Conservation (phyloP, 2,797 vertebrate genomes). For the Brachymystax lenok region DNA sequence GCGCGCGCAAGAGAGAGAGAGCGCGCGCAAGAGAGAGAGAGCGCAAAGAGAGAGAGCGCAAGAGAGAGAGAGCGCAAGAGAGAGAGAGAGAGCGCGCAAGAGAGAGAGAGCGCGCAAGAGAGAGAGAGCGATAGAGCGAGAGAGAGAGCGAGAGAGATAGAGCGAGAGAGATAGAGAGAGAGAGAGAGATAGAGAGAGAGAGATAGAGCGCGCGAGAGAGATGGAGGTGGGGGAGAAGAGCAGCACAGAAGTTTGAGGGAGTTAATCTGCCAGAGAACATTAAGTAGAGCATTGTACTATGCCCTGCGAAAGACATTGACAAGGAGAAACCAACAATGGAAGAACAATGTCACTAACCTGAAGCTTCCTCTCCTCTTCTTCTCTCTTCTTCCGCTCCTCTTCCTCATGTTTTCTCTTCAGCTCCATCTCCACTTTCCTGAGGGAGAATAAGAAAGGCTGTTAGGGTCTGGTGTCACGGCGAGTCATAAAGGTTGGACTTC, state of each 20-base stretch:
- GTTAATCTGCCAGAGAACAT: background rate
- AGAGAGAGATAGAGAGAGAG: too few species aligned
- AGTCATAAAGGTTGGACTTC: too few species aligned
- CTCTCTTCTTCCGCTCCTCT: constrained; percentile 91
- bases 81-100: too few species aligned
- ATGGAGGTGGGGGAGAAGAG: background rate
- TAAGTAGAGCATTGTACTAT: background rate
- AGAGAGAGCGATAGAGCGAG: too few species aligned
- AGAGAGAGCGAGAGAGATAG: too few species aligned
- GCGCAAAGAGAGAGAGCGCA: too few species aligned
- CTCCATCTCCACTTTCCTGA: constrained; percentile 95
- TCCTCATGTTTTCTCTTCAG: constrained; percentile 93
- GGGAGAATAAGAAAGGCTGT: constrained; percentile 9
- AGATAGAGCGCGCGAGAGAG: too few species aligned
- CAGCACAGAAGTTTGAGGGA: background rate
- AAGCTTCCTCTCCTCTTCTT: constrained; percentile 88
- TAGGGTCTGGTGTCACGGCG: background rate
- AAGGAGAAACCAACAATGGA: background rate
- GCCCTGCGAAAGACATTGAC: background rate
- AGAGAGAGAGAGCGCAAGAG: too few species aligned
- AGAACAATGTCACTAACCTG: constrained; percentile 76
- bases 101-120: too few species aligned
- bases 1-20: too few species aligned
- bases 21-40: too few species aligned
- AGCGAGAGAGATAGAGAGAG: rapidly evolving